These are phyloP conservation scores for Xiphophorus hellerii DNA, from an alignment of 2,113 vertebrate species.

Conservation along the genomic window DNA sequence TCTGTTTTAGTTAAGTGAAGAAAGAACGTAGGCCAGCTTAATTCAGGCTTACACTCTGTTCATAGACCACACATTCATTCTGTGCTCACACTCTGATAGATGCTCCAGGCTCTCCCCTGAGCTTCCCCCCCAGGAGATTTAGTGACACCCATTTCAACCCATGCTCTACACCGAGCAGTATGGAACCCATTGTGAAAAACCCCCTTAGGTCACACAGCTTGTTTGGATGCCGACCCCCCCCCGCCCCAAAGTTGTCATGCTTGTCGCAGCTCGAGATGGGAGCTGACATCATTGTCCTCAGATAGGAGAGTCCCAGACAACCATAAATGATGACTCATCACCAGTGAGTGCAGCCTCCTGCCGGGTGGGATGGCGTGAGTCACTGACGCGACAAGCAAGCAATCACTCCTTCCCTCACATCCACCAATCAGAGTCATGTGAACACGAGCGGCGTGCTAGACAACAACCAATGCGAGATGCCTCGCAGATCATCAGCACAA, in stretches of 20 bases:
- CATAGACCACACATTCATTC: constrained; percentile 41
- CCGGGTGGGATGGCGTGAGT: constrained; percentile 64
- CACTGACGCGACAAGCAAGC: constrained; percentile 58
- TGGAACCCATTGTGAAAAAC: constrained; percentile 19
- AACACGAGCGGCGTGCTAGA: constrained; percentile 43
- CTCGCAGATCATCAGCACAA: not conserved
- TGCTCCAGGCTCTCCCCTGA: constrained; percentile 45
- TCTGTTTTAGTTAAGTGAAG: constrained; percentile 63
- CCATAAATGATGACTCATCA: constrained; percentile 65
- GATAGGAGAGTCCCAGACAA: constrained; percentile 69
- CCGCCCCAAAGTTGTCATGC: constrained; percentile 44
- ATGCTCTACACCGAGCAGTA: constrained; percentile 36
- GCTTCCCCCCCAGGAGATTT: constrained; percentile 32
- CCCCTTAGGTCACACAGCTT: constrained; percentile 16
- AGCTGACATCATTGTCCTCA: constrained; percentile 73
- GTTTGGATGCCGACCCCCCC: constrained; percentile 33
- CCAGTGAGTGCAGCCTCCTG: constrained; percentile 53
- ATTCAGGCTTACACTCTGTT: constrained; percentile 54
- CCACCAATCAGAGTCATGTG: constrained; percentile 58
- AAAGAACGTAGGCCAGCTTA: constrained; percentile 57
- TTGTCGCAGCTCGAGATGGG: constrained; percentile 65
- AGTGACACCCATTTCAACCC: constrained; percentile 43
- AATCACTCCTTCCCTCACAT: constrained; percentile 40
- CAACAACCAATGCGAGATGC: constrained; percentile 43
- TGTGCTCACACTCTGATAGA: constrained; percentile 44